Evolutionary conservation across 2,113 vertebrate genomes (phyloP).

Genomic region (Loxodonta africana): DNA sequence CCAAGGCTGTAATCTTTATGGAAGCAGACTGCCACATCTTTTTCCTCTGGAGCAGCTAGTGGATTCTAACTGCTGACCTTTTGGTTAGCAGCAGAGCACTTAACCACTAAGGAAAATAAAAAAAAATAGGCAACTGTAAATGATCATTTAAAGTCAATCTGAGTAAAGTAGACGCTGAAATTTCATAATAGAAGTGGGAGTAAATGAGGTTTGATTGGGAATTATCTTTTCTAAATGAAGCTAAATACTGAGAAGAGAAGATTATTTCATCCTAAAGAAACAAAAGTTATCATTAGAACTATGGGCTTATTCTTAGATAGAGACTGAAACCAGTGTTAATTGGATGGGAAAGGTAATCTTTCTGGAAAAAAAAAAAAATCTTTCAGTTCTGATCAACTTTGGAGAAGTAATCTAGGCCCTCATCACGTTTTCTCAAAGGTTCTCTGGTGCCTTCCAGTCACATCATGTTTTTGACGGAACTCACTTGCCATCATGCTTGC

Average conservation of each 20-base stretch:
- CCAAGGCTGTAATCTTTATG: background rate
- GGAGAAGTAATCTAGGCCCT: background rate
- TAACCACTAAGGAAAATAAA: background rate
- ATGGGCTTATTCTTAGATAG: background rate
- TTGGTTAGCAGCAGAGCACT: background rate
- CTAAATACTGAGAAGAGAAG: background rate
- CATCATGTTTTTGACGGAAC: accelerated
- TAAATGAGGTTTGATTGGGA: background rate
- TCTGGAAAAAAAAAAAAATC: background rate
- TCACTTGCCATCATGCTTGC: accelerated
- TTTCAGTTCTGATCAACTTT: background rate
- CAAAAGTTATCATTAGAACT: background rate
- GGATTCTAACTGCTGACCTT: background rate
- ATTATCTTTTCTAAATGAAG: background rate
- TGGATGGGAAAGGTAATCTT: background rate
- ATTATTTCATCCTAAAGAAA: background rate
- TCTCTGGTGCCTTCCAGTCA: background rate
- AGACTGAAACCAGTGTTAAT: background rate
- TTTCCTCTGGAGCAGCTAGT: background rate
- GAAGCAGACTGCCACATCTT: background rate
- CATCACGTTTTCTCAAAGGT: background rate
- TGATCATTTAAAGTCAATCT: background rate
- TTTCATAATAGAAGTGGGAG: background rate
- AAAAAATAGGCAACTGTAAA: background rate
- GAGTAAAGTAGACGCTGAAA: background rate